Base-by-base conservation (phyloP, 2,797 vertebrate species). In the Loris lydekkerianus region DNA sequence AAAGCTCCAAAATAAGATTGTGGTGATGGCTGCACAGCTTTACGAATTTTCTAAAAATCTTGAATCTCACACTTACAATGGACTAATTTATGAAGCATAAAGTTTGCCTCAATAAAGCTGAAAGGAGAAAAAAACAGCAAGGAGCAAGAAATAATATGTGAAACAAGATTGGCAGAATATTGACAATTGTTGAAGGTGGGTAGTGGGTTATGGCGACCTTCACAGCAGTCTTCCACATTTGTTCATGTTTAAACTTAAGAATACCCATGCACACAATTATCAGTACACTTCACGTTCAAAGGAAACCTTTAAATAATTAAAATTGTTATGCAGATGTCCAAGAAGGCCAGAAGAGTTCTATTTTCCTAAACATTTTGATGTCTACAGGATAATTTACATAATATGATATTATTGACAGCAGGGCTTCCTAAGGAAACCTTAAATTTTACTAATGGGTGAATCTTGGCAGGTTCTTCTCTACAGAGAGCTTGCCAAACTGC, bases 401-500 rank as follows among this genome's bases (percentile, higher is more conserved):
- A 78, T 81, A 93, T 8, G 21, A 49, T 93, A 84, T 80, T 84
- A 97, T 94, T 40, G 93, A 73, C 46, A 91, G 70, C 8, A 92
- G 60, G 72, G 6, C 4, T 82, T 37, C 8, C 58, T 89, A 25
- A 34, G n/a, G 81, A 96, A 96, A 58, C 34, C 91, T 93, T 25
- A 97, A 27, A 72, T 87, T 92, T 83, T 78, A 53, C 49, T 95
- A 96, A 90, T 72, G 21, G 63, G 85, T 82, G 25, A 85, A 95
- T 95, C 87, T 93, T 91, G 94, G 87, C 89, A 82, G 27, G 4
- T 63, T 46, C 21, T 60, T 60, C 5, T n/a, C 73, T 80, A 83
- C 93, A 87, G 93, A 94, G 94, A 85, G 25, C 11, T 49, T 98
- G 96, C 93, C 89, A 97, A 91, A 77, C 49, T 63, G 37, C 27